These are phyloP conservation scores for Tauraco erythrolophus DNA, from an alignment of 2,113 vertebrate species.

Conservation along the genomic window DNA sequence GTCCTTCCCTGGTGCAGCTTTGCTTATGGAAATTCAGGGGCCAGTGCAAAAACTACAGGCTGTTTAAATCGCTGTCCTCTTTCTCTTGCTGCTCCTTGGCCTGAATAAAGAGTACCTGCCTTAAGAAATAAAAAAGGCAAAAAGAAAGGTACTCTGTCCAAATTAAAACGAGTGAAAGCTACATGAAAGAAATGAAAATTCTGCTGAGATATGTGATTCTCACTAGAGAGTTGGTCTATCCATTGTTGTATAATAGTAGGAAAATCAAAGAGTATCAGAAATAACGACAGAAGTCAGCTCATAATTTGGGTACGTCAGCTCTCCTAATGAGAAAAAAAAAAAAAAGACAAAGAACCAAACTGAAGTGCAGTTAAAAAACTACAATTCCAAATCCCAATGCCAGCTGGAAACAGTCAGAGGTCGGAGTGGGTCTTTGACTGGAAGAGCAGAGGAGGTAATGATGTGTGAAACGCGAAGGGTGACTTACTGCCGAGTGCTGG, in stretches of 20 bases:
- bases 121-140: background rate
- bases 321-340: background rate
- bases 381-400: background rate
- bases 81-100: background rate
- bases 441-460: background rate
- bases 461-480: background rate
- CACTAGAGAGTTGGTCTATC: background rate
- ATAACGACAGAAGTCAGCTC: background rate
- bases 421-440: background rate
- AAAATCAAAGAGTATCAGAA: background rate
- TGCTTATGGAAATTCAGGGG: background rate
- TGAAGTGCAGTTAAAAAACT: background rate
- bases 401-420: background rate
- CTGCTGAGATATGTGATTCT: background rate
- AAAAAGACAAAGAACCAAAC: background rate
- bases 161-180: background rate
- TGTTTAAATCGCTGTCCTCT: background rate
- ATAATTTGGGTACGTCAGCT: background rate
- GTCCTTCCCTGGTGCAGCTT: background rate
- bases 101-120: background rate
- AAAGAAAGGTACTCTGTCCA: background rate
- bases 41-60: background rate
- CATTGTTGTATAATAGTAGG: background rate
- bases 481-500: rapidly evolving
- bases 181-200: background rate